Percentiles rank a stretch among this genome's conserved stretches.
Evolutionary conservation across 2,888 invertebrate genomes (phyloP).

Genomic region (Oxyteleia sp.): DNA sequence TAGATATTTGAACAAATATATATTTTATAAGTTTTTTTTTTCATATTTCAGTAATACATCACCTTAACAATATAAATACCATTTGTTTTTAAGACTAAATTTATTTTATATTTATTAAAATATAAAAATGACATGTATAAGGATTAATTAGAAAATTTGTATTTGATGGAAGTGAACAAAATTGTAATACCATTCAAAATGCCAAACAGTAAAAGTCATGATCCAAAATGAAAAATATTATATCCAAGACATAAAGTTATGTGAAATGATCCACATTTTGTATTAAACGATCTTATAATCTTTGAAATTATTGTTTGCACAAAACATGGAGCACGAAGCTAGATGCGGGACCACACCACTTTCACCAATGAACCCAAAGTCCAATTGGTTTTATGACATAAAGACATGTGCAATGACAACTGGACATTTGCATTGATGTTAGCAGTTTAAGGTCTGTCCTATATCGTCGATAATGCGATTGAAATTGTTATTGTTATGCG

Average conservation of each 20-base stretch:
- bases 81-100: too few species aligned
- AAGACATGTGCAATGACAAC: conserved; percentile 84
- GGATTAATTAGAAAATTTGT: too few species aligned
- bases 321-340: conserved; percentile 74
- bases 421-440: conserved; percentile 87
- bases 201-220: too few species aligned
- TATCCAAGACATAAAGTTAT: background rate
- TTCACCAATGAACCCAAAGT: conserved; percentile 87
- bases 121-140: too few species aligned
- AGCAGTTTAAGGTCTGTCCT: conserved; percentile 83
- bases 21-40: too few species aligned
- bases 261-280: background rate
- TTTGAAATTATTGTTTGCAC: conserved; percentile 10
- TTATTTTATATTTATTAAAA: too few species aligned
- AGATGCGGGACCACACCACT: conserved; percentile 86
- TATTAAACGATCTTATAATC: conserved; percentile 1
- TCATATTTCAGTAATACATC: too few species aligned
- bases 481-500: conserved; percentile 36
- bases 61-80: too few species aligned
- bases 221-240: too few species aligned
- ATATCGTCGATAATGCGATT: conserved; percentile 46
- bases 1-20: too few species aligned
- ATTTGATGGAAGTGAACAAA: too few species aligned
- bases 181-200: too few species aligned
- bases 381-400: conserved; percentile 83